These are phyloP conservation scores for Lapara coniferarum DNA, from an alignment of 2,888 invertebrate species.

Conservation along the genomic window DNA sequence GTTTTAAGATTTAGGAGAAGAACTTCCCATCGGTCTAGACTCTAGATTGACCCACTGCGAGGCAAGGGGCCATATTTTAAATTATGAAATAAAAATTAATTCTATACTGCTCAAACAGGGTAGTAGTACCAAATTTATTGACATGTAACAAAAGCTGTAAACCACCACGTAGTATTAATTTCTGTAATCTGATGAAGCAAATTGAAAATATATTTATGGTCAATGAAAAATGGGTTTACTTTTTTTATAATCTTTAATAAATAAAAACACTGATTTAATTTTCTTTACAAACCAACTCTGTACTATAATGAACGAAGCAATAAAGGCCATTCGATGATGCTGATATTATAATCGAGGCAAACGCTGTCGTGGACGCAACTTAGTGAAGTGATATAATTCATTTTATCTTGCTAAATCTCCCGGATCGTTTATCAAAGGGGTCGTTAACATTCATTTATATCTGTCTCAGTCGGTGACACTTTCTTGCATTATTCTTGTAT, in stretches of 20 bases:
- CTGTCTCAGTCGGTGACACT: conserved; percentile 42
- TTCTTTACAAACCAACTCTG: too few relatives aligned
- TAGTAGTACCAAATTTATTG: too few relatives aligned
- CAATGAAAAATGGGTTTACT: too few relatives aligned
- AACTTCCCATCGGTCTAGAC: neutral
- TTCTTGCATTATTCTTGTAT: conserved; percentile 37
- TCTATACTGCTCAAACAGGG: too few relatives aligned
- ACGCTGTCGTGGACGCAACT: neutral
- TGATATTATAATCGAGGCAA: neutral
- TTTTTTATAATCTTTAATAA: too few relatives aligned
- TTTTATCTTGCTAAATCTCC: conserved; percentile 28
- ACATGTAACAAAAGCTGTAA: too few relatives aligned
- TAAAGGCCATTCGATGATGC: neutral
- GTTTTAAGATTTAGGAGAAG: neutral
- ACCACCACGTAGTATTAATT: too few relatives aligned
- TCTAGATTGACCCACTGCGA: neutral
- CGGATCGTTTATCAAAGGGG: conserved; percentile 44
- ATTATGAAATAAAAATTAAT: neutral
- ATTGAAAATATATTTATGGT: too few relatives aligned
- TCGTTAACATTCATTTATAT: conserved; percentile 46
- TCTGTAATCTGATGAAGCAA: too few relatives aligned
- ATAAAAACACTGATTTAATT: too few relatives aligned
- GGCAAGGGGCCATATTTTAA: neutral
- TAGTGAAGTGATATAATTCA: conserved; percentile 25
- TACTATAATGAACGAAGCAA: neutral